Conservation (phyloP, 2,113 vertebrate genomes). For the Meles meles region DNA sequence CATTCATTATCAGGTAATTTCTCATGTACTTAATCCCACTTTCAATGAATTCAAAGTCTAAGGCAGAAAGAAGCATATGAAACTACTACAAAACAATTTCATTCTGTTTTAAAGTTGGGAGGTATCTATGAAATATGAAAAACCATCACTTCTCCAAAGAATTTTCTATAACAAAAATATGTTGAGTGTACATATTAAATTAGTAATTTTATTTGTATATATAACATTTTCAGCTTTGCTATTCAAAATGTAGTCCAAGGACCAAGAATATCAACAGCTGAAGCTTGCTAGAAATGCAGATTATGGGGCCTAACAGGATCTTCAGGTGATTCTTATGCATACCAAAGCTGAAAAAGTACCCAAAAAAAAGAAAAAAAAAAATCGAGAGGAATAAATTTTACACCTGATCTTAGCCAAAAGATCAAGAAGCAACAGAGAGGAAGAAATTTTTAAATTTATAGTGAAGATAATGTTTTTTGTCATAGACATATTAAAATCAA, state of each 20-base stretch:
- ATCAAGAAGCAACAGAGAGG: background rate
- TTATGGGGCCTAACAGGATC: background rate
- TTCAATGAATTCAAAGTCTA: constrained; percentile 3
- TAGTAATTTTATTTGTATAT: background rate
- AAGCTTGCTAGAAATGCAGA: background rate
- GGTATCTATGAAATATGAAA: background rate
- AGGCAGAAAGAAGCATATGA: background rate
- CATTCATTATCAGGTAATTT: background rate
- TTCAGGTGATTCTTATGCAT: background rate
- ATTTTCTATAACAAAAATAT: background rate
- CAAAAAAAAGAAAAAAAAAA: background rate
- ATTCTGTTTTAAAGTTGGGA: background rate
- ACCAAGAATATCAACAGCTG: background rate
- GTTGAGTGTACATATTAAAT: background rate
- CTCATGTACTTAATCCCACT: background rate
- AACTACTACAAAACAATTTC: background rate
- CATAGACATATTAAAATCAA: constrained; percentile 5
- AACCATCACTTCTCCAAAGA: background rate
- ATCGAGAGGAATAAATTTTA: background rate
- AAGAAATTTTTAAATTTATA: background rate
- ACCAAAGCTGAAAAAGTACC: background rate
- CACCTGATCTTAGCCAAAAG: background rate
- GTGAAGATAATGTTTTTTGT: background rate
- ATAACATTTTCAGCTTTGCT: background rate
- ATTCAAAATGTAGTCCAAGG: background rate